Base-by-base conservation (phyloP, 2,797 vertebrate species). In the Pampus argenteus region DNA sequence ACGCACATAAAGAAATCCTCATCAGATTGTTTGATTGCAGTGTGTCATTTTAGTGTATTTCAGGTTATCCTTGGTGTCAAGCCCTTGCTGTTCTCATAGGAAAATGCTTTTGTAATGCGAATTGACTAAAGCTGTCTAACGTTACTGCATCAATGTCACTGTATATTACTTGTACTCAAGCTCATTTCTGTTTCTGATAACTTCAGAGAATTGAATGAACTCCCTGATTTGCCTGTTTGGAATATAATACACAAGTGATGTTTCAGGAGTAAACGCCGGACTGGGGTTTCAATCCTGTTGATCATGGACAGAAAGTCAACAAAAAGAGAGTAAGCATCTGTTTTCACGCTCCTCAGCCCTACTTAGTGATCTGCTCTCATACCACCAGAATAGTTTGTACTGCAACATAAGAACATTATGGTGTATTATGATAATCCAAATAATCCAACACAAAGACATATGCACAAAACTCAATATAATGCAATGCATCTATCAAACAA, bases 391-490 rank as follows among this genome's bases (percentile, higher is more conserved):
- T 74, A 82, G 83, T 86, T 77, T 23, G 64, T 71, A 63, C 66
- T 56, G 71, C 66, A 17, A 5, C 5, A 11, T 84, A 86, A 91
- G 88, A 86, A 89, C 82, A 91, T 92, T 88, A 91, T 70, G 22
- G 10, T 81, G 89, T 76, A 90, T 91, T 93, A 91, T 51, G 45
- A 86, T 91, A 92, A 93, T 93, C 90, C 86, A 79, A 81, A 90
- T 89, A 88, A 92, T 91, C 88, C 89, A 78, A 85, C 85, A 78
- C 72, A 79, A 67, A 87, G 76, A 86, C 80, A 84, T 84, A 86
- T 81, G 83, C 65, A 64, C 49, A 85, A 81, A 88, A 86, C 63
- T 74, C 82, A 54, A 66, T 62, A 80, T 84, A 85, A 87, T 79
- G 86, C 77, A 88, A 89, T 70, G 67, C 76, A 86, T 75, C 82